Conservation (phyloP, 2,888 invertebrate genomes). For the Leptinotarsa haldemani region DNA sequence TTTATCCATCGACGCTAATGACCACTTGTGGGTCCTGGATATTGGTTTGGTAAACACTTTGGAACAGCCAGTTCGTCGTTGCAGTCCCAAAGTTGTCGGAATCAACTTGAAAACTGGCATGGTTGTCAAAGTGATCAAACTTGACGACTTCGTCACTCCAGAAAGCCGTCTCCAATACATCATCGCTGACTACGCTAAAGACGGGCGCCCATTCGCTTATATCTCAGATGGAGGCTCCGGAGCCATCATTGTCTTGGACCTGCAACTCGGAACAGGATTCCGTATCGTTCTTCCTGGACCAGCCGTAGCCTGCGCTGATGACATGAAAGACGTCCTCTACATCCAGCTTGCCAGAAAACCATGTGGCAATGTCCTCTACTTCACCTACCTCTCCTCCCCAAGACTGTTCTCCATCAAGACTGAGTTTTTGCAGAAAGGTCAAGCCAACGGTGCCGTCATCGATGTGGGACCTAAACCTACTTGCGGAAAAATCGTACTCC, state of each 20-base stretch:
- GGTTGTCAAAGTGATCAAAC: constrained; percentile 71
- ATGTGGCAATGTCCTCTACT: constrained; percentile 67
- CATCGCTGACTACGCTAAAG: constrained; percentile 74
- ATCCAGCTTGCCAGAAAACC: constrained; percentile 68
- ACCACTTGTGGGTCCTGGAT: constrained; percentile 80
- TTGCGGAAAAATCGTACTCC: constrained; percentile 67
- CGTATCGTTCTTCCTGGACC: constrained; percentile 73
- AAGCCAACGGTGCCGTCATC: constrained; percentile 69
- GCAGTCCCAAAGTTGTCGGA: constrained; percentile 74
- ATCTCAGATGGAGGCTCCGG: constrained; percentile 78
- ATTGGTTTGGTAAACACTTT: constrained; percentile 77
- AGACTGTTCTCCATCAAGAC: constrained; percentile 71
- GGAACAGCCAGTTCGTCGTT: constrained; percentile 73
- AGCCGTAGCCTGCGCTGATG: constrained; percentile 60
- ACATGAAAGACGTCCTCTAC: constrained; percentile 71
- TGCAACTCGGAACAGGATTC: constrained; percentile 72
- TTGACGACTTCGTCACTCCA: constrained; percentile 67
- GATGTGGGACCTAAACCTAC: constrained; percentile 68
- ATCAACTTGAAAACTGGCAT: constrained; percentile 64
- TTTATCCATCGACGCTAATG: constrained; percentile 71
- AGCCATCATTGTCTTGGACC: constrained; percentile 76
- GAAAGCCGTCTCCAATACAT: constrained; percentile 76
- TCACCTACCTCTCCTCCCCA: constrained; percentile 69
- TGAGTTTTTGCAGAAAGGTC: constrained; percentile 68
- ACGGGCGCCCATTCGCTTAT: constrained; percentile 74